Percentiles rank a stretch among this genome's conserved stretches.
Conservation (phyloP, 2,888 invertebrate species). For the Cephalotes varians region DNA sequence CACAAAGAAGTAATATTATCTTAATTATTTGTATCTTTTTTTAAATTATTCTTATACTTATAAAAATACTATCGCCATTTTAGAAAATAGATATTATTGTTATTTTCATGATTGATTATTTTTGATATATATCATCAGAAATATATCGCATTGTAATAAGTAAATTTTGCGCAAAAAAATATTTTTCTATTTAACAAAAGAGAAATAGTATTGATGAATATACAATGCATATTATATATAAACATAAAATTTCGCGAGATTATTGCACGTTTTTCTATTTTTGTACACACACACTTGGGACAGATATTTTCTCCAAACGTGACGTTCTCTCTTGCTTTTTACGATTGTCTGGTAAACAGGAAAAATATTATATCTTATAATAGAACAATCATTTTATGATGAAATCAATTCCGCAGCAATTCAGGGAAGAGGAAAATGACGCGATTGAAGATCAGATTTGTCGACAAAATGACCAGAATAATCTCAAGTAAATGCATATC, state of each 20-base stretch:
- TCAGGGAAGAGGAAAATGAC: constrained; percentile 24
- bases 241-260: neutral
- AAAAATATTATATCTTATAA: constrained; percentile 36
- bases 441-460: constrained; percentile 40
- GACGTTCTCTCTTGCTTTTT: neutral
- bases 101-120: neutral
- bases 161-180: neutral
- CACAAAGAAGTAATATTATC: neutral
- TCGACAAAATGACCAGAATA: constrained; percentile 57
- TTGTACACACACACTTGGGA: neutral
- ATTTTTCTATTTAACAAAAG: neutral
- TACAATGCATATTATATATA: neutral
- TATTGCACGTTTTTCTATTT: neutral
- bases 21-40: neutral
- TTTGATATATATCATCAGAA: too few relatives aligned
- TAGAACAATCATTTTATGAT: constrained; percentile 31
- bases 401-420: constrained; percentile 32
- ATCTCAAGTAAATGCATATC: constrained; percentile 56
- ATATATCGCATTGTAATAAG: neutral
- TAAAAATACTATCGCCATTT: neutral
- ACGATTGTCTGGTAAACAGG: constrained; percentile 22
- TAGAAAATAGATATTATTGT: neutral
- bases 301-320: neutral
- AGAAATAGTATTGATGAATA: neutral
- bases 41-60: neutral